These are phyloP conservation scores for Copsychus sechellarum DNA, from an alignment of 2,113 vertebrate genomes.

Conservation along the genomic window DNA sequence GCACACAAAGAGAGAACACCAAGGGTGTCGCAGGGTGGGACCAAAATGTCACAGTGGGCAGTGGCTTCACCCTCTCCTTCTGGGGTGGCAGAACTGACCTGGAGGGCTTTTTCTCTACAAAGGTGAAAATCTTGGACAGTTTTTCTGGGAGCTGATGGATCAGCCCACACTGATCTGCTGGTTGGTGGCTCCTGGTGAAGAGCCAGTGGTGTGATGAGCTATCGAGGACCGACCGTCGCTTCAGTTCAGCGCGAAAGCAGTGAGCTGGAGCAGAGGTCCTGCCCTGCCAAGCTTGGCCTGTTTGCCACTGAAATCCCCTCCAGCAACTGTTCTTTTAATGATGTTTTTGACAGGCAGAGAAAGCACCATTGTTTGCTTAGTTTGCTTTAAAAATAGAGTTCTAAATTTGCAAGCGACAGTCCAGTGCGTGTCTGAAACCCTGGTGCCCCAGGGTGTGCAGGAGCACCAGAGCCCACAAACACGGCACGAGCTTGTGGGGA, in stretches of 20 bases:
- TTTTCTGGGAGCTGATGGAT: background rate
- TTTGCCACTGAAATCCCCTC: background rate
- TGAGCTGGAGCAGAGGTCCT: constrained; percentile 26
- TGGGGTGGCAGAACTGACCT: background rate
- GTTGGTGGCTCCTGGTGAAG: background rate
- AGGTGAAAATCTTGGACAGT: background rate
- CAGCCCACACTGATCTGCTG: background rate
- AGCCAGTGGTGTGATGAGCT: rapidly evolving
- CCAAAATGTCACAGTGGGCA: rapidly evolving
- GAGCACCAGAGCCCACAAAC: background rate
- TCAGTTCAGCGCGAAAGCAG: background rate
- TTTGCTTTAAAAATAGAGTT: constrained; percentile 55
- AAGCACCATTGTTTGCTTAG: constrained; percentile 21
- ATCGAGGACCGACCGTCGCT: background rate
- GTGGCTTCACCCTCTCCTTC: background rate
- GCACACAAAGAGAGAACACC: background rate
- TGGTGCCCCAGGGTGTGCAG: background rate
- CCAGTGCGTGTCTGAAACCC: background rate
- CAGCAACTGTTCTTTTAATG: constrained; percentile 13
- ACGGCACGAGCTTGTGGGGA: background rate
- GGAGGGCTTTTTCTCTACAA: background rate
- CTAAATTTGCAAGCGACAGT: constrained; percentile 39
- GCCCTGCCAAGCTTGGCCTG: background rate
- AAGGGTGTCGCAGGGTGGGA: background rate
- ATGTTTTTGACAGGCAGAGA: constrained; percentile 23